Base-by-base conservation (phyloP, 2,888 invertebrate genomes). In the Mellilla xanthometata region DNA sequence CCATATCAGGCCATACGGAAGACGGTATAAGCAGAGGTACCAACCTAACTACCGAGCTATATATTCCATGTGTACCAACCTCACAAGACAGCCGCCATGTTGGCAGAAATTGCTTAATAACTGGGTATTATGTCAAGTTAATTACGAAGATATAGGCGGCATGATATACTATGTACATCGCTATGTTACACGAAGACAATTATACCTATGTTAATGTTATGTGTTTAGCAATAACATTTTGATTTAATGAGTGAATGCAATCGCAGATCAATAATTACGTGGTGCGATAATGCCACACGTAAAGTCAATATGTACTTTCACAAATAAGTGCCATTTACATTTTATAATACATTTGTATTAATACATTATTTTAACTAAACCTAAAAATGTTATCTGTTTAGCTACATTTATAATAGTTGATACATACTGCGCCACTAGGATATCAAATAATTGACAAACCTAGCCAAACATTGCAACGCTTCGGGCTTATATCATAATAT, bases 101-200 rank as follows among this genome's bases (percentile, higher is more conserved):
- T 74, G 58, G 58, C 60, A 60, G 72, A 68, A 78, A 82, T 81
- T 81, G 80, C 81, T 81, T 84, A 82, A 85, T 87, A 81, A 81
- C 82, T 68, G 65, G 54, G 72, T 66, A 81, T 85, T 83, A 84
- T 79, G 65, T 69, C 71, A 72, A 62, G 74, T 74, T 83, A 86
- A 87, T 85, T 84, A 82, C 72, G 23, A 31, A n/a, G 34, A 45
- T 54, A 61, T 65, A 67, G 61, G 62, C 65, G 22, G 12, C 30
- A 36, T 33, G 30, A 45, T 39, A 41, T 63, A 34, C 11, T 10
- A 13, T 8, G 12, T 22, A n/a, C 12, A 31, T 13, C 19, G 10
- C 3, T 19, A 31, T 3, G 15, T 19, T 4, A 35, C 11, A 11
- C 27, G 35, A 13, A 27, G 26, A 26, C 10, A 34, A 24, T 34